Percentiles rank a stretch among this genome's conserved stretches.
These are phyloP conservation scores for Agapornis canus DNA, from an alignment of 2,797 vertebrate genomes.

Conservation along the genomic window DNA sequence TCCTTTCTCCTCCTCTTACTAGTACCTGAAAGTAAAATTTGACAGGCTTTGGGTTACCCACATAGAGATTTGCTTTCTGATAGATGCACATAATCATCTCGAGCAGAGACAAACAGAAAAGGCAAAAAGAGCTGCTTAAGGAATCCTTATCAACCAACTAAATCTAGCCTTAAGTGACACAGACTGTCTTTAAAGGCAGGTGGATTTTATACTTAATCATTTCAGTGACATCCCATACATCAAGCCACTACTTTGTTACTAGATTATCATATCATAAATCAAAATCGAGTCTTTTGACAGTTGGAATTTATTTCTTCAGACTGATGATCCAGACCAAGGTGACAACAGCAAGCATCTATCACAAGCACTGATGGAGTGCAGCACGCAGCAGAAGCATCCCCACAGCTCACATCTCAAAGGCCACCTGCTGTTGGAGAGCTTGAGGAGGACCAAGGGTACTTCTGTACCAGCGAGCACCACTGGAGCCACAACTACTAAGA, in stretches of 20 bases:
- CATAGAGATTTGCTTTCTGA: not conserved
- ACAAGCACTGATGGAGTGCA: not conserved
- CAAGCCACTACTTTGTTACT: not conserved
- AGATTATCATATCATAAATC: not conserved
- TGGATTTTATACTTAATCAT: not conserved
- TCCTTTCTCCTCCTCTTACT: slow-evolving; percentile 96
- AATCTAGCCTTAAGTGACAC: not conserved
- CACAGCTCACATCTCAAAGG: not conserved
- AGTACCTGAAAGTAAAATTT: slow-evolving; percentile 83
- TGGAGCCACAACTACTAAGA: not conserved
- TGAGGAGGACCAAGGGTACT: not conserved
- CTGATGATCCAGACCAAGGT: not conserved
- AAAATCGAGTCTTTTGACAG: not conserved
- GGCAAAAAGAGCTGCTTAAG: not conserved
- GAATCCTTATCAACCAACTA: not conserved
- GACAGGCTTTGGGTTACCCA: not conserved
- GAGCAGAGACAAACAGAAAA: not conserved
- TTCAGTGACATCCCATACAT: not conserved
- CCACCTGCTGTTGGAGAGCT: not conserved
- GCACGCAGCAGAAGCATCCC: not conserved
- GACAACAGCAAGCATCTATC: not conserved
- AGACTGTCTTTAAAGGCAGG: not conserved
- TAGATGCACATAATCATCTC: not conserved
- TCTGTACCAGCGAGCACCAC: not conserved
- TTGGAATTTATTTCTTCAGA: not conserved